A percentile compares a stretch with the other conserved stretches of the same genome.
These are phyloP conservation scores for Lanius collurio DNA, from an alignment of 2,113 vertebrate genomes.

Conservation along the genomic window DNA sequence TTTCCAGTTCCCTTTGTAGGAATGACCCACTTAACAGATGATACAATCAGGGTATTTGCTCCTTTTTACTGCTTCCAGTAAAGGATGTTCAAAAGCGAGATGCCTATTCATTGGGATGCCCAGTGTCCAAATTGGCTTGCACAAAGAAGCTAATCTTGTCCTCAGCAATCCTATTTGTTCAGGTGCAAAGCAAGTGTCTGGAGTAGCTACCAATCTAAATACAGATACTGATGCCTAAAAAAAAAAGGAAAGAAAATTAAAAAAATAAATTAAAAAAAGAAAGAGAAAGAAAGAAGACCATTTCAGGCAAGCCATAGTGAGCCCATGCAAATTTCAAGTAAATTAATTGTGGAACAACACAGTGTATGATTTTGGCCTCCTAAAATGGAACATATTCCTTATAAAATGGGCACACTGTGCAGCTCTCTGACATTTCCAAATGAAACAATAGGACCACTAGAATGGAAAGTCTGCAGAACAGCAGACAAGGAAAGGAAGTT, in stretches of 20 bases:
- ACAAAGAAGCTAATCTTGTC: constrained; percentile 29
- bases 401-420: constrained; percentile 22
- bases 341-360: constrained; percentile 70
- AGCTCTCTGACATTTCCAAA: constrained; percentile 42
- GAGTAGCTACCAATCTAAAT: not conserved
- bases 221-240: not conserved
- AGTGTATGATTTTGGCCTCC: constrained; percentile 57
- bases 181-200: constrained; percentile 38
- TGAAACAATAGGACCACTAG: constrained; percentile 54
- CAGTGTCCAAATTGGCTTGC: not conserved
- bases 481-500: constrained; percentile 72
- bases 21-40: constrained; percentile 55
- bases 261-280: not conserved
- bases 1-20: constrained; percentile 46
- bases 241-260: accelerated
- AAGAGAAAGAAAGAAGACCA: not conserved
- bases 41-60: constrained; percentile 45
- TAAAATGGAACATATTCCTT: constrained; percentile 36
- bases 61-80: constrained; percentile 11
- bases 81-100: constrained; percentile 36
- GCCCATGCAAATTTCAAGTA: constrained; percentile 31
- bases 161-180: constrained; percentile 37
- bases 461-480: constrained; percentile 63
- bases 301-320: constrained; percentile 6
- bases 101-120: not conserved